These are phyloP conservation scores for Pterocles orientalis DNA, from an alignment of 2,113 vertebrate species.

Conservation along the genomic window DNA sequence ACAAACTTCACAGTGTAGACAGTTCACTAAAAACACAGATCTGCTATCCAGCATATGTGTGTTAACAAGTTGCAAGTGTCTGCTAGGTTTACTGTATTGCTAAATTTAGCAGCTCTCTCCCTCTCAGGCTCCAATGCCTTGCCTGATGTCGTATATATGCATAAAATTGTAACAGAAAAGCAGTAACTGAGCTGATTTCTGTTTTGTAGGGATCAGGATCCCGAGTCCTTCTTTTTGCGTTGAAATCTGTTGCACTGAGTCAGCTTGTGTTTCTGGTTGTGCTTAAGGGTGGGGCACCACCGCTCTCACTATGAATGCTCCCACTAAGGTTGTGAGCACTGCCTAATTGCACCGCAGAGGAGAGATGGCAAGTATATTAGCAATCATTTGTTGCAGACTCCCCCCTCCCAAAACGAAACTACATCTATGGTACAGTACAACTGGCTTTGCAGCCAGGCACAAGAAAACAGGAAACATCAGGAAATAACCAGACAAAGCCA, in stretches of 20 bases:
- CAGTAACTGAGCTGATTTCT: background rate
- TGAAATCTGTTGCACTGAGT: background rate
- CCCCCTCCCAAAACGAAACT: background rate
- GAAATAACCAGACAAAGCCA: background rate
- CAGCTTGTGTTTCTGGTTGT: background rate
- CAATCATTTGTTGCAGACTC: background rate
- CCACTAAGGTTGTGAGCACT: slow-evolving; percentile 1
- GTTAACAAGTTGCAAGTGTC: background rate
- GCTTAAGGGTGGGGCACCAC: background rate
- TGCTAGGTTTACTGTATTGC: background rate
- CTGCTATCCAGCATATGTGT: background rate
- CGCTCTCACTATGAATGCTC: background rate
- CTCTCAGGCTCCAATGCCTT: background rate
- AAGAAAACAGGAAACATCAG: background rate
- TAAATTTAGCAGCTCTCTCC: background rate
- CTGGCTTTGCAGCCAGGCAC: background rate
- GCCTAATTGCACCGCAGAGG: slow-evolving; percentile 48
- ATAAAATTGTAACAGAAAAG: background rate
- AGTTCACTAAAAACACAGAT: background rate
- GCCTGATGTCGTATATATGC: accelerated
- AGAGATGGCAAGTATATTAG: background rate
- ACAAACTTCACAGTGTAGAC: background rate
- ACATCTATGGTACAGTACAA: background rate
- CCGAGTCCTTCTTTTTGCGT: background rate
- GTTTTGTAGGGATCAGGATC: background rate